Evolutionary conservation across 1,140 invertebrate species (phyloP), one percentile per base, ranked within the genome.

Genomic region (Paracyclopina nana): DNA sequence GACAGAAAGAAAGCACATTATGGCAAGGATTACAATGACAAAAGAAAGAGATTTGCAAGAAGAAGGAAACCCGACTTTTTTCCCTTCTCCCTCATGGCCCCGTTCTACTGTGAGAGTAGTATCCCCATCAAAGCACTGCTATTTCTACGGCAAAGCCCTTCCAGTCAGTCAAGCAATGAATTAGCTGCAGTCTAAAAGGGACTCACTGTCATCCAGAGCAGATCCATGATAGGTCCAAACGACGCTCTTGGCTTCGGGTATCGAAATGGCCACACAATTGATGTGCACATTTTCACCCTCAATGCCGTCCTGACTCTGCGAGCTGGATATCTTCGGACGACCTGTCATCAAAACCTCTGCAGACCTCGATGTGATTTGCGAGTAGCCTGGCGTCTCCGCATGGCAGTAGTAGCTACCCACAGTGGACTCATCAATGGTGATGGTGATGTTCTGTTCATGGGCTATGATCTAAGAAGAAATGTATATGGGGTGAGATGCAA

Each of bases 401-500:
- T 48, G 45, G 27, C 45, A 48, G 16, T 26, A 48, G 22, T 48
- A 48, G 4, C 30, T 28, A 16, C 45, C 45, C 16, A 27, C 45
- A 3, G 45, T 48, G 16, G 25, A 2, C 12, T 26, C 25, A n/a
- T 22, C 16, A 27, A 48, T 14, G 16, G 25, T 24, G n/a, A 48
- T 22, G 14, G 25, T 48, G 12, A 48, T 16, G n/a, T 48, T 48
- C 27, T 48, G 45, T 12, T 22, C 22, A 18, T 42, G 14, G 14
- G n/a, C 24, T 8, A 42, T 9, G 40, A 42, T 42, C 40, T 42
- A 22, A 6, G 24, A n/a, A n/a, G n/a, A n/a, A n/a, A n/a, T n/a
- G n/a, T n/a, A n/a, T n/a, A n/a, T n/a, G n/a, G n/a, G n/a, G n/a
- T n/a, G n/a, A n/a, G n/a, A n/a, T n/a, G n/a, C n/a, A n/a, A n/a